These are phyloP conservation scores for Oxyscelio sp. DNA, from an alignment of 2,888 invertebrate species.

Conservation along the genomic window DNA sequence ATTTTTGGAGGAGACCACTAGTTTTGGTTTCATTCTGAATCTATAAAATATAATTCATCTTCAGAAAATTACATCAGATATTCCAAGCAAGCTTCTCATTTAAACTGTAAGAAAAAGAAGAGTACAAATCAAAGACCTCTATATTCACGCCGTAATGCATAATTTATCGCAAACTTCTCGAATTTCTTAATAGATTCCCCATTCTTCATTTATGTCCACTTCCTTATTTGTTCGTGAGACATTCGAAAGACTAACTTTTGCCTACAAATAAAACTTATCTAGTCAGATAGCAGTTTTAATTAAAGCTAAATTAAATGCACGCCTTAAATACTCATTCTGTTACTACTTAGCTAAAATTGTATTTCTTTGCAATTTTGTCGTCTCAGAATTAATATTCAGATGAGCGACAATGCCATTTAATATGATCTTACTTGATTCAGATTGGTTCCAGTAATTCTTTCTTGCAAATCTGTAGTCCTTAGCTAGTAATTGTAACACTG, in stretches of 20 bases:
- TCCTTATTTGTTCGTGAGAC: conserved; percentile 50
- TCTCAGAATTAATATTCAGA: too few species aligned
- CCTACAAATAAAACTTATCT: conserved; percentile 45
- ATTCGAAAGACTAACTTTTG: conserved; percentile 43
- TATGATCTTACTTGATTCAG: conserved; percentile 4
- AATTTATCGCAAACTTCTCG: conserved; percentile 69
- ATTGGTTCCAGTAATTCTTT: conserved; percentile 14
- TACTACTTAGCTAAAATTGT: neutral
- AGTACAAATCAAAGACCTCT: conserved; percentile 66
- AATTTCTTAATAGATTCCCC: conserved; percentile 64
- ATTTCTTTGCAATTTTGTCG: neutral
- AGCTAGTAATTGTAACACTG: conserved; percentile 14
- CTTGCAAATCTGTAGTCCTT: conserved; percentile 14
- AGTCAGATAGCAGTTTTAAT: conserved; percentile 35
- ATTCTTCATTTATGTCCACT: conserved; percentile 40
- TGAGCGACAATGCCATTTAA: conserved; percentile 7
- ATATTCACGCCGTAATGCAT: conserved; percentile 56
- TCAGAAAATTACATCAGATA: conserved; percentile 67
- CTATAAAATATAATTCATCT: conserved; percentile 60
- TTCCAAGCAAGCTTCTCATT: conserved; percentile 70
- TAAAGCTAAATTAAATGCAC: conserved; percentile 5
- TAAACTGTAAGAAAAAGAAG: conserved; percentile 56
- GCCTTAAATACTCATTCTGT: conserved; percentile 2
- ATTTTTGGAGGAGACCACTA: conserved; percentile 16
- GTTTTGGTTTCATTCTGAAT: conserved; percentile 41